Conservation (phyloP, 2,113 vertebrate genomes). For the Malurus melanocephalus region DNA sequence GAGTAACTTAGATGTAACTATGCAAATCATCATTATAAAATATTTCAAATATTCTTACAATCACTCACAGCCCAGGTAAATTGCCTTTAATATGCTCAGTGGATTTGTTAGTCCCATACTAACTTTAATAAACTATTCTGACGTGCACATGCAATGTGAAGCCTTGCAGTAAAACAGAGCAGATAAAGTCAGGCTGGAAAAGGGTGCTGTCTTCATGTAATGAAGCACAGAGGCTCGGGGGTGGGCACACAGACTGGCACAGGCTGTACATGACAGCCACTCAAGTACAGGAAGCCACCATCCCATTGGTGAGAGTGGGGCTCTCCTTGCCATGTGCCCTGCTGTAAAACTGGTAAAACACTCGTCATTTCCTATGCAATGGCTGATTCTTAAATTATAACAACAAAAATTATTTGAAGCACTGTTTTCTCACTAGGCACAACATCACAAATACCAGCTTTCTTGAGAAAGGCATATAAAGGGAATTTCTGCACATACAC, state of each 20-base stretch:
- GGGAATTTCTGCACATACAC: neutral
- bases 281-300: fast-evolving
- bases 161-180: no score
- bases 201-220: no score
- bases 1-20: neutral
- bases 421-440: neutral
- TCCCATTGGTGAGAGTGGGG: neutral
- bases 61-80: neutral
- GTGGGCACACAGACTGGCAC: neutral
- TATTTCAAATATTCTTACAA: neutral
- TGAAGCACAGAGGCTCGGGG: neutral
- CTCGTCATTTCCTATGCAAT: fast-evolving
- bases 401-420: neutral
- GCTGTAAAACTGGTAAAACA: neutral
- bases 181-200: neutral
- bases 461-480: neutral
- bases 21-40: neutral
- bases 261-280: neutral
- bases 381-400: neutral
- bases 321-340: neutral
- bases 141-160: fast-evolving
- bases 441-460: neutral
- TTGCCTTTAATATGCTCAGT: neutral
- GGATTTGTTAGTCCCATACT: neutral
- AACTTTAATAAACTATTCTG: neutral